A percentile compares a stretch with the other conserved stretches of the same genome.
These are phyloP conservation scores for Heliconius nattereri DNA, from an alignment of 1,140 invertebrate genomes.

Conservation along the genomic window DNA sequence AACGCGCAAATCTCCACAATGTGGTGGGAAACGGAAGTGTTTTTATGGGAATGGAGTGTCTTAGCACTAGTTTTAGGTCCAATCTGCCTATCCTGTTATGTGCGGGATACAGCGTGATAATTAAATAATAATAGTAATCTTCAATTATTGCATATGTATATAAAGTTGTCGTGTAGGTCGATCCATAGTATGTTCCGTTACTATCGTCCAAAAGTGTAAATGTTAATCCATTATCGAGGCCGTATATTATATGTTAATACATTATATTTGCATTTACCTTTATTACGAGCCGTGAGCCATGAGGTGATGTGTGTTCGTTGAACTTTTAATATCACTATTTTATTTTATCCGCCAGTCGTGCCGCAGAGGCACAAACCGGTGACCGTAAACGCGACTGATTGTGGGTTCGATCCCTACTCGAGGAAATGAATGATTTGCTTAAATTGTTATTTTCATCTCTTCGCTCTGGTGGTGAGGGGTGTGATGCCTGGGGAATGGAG, in stretches of 20 bases:
- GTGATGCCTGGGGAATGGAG: not conserved
- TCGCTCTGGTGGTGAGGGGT: too few species aligned
- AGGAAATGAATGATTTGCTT: too few species aligned
- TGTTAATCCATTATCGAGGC: conserved; percentile 8
- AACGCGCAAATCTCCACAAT: not conserved
- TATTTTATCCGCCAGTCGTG: not conserved
- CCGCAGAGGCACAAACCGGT: too few species aligned
- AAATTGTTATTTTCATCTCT: too few species aligned
- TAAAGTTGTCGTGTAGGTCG: not conserved
- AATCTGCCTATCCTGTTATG: too few species aligned
- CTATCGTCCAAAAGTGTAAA: not conserved
- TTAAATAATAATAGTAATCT: too few species aligned
- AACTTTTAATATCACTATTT: not conserved
- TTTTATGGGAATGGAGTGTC: not conserved
- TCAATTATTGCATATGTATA: not conserved
- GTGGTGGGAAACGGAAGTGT: not conserved
- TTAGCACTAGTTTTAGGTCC: not conserved
- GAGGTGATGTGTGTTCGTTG: not conserved
- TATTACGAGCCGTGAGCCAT: not conserved
- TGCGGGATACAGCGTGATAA: too few species aligned
- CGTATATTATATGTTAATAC: conserved; percentile 6
- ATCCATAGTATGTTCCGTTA: not conserved
- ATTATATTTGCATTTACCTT: not conserved
- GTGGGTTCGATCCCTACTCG: not conserved
- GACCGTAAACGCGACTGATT: not conserved